Evolutionary conservation across 1,140 invertebrate genomes (phyloP).

Genomic region (Trichonephila inaurata): DNA sequence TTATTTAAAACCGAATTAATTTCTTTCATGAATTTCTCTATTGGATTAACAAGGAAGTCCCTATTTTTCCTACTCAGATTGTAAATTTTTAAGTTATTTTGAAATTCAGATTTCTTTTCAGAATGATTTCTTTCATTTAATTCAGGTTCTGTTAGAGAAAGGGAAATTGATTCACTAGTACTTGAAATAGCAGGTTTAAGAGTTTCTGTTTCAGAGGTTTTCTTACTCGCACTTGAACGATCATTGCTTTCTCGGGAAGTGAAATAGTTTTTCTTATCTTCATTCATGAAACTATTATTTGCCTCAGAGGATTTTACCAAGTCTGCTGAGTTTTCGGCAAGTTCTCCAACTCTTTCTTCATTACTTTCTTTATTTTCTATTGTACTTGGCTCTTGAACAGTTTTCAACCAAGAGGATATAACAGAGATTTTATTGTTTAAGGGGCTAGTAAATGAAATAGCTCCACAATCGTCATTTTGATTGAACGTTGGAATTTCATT

Average conservation of each 20-base stretch:
- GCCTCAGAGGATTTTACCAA: background rate
- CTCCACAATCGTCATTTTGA: background rate
- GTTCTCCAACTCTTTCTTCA: background rate
- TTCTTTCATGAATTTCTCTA: conserved; percentile 38
- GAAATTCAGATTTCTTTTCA: background rate
- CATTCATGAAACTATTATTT: too few species aligned
- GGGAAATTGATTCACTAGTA: background rate
- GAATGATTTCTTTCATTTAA: background rate
- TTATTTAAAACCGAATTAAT: background rate
- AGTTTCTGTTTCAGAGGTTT: background rate
- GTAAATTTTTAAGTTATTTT: background rate
- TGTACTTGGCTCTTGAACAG: background rate
- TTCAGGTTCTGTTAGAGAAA: background rate
- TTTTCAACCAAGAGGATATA: background rate
- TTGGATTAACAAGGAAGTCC: background rate
- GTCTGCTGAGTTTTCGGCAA: background rate
- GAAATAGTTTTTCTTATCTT: background rate
- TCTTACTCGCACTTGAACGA: background rate
- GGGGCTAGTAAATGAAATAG: background rate
- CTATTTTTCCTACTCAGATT: background rate
- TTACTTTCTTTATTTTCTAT: background rate
- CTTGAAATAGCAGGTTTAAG: background rate
- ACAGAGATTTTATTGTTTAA: background rate
- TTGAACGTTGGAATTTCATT: background rate
- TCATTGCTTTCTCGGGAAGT: background rate